phyloP scores from a whole-genome alignment of 1,140 invertebrate genomes.

The Cotesia vestalis region DNA sequence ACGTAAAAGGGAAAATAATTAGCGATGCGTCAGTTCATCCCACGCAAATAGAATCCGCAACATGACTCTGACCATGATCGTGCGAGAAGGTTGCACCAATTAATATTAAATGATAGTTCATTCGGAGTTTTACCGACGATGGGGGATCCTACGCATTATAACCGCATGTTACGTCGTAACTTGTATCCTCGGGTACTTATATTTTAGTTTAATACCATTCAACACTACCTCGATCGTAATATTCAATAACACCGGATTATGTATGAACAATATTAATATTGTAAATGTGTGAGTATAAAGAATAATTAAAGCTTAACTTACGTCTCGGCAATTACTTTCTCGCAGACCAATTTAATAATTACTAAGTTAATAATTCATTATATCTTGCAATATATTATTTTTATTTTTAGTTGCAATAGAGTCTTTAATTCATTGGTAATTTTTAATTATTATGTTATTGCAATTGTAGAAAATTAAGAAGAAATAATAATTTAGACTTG shows the following conservation, averaged over 20 bases:
- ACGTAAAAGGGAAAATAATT: too few species aligned
- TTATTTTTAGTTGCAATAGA: neutral
- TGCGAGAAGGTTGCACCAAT: constrained; percentile 52
- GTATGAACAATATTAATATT: too few species aligned
- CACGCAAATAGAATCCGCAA: constrained; percentile 30
- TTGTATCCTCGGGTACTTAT: neutral
- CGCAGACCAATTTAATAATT: constrained; percentile 2
- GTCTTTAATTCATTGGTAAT: too few species aligned
- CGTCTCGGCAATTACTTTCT: constrained; percentile 9
- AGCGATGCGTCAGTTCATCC: constrained; percentile 33
- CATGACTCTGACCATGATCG: constrained; percentile 43
- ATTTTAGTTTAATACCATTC: neutral
- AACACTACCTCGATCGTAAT: neutral
- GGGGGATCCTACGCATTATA: neutral
- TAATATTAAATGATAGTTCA: constrained; percentile 48
- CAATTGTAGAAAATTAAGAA: too few species aligned
- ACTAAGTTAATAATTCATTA: neutral
- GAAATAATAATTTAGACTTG: too few species aligned
- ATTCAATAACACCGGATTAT: too few species aligned
- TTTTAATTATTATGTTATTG: too few species aligned
- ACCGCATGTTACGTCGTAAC: neutral
- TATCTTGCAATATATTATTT: neutral
- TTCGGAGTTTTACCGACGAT: neutral
- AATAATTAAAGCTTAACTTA: neutral
- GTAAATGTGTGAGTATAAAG: too few species aligned